Percentiles rank a stretch among this genome's conserved stretches.
phyloP scores from a whole-genome alignment of 1,140 invertebrate genomes.

The Micrasema longulum region DNA sequence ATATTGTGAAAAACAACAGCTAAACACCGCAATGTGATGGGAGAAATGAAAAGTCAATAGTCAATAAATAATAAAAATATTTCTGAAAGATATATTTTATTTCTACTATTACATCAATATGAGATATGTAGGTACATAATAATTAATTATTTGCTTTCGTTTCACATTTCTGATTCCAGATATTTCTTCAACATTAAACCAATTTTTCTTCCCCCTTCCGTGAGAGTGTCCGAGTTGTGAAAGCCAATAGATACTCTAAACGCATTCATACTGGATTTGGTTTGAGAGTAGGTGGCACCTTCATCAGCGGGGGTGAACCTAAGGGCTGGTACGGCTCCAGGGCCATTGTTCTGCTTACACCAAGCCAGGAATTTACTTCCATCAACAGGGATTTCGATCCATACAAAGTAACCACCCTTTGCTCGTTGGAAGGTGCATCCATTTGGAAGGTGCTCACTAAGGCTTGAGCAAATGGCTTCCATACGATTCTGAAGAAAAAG shows the following conservation, averaged over 20 bases:
- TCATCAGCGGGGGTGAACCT: conserved; percentile 55
- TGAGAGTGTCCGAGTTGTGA: conserved; percentile 57
- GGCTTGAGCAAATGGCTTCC: conserved; percentile 59
- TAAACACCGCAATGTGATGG: neutral
- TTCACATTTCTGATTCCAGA: too few relatives aligned
- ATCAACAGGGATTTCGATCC: conserved; percentile 66
- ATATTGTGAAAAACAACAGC: neutral
- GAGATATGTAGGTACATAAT: too few relatives aligned
- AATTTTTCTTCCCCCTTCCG: conserved; percentile 55
- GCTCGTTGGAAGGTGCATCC: conserved; percentile 64
- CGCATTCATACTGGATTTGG: conserved; percentile 56
- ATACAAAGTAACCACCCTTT: conserved; percentile 72
- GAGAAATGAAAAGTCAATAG: neutral
- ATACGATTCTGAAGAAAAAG: conserved; percentile 60
- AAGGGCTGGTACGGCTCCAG: conserved; percentile 37
- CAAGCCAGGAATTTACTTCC: conserved; percentile 54
- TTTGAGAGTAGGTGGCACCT: conserved; percentile 16
- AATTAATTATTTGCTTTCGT: conserved; percentile 8
- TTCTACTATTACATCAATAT: too few relatives aligned
- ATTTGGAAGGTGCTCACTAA: conserved; percentile 62
- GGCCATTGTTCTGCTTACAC: conserved; percentile 24
- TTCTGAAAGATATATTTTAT: neutral
- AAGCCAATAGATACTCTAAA: conserved; percentile 63
- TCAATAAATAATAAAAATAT: neutral
- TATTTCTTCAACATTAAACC: conserved; percentile 56